Base-by-base conservation (phyloP, 2,797 vertebrate genomes). In the Artibeus lituratus region DNA sequence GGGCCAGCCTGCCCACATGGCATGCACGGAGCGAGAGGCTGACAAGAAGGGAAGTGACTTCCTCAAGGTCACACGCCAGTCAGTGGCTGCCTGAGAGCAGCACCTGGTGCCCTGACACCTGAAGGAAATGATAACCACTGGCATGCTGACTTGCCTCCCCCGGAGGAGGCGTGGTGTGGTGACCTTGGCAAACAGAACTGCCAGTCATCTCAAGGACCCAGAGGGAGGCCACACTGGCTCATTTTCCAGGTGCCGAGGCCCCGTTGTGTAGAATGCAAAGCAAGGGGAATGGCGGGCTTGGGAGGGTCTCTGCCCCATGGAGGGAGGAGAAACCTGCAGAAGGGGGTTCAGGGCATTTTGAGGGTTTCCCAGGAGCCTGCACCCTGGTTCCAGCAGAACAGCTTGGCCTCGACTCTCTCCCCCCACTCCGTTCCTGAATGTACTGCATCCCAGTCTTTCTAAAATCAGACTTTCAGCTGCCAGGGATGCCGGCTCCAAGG, bases 401-500 rank as follows among this genome's bases (percentile, higher is more conserved):
- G 35, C 44, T 84, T 53, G 74, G 59, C 65, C 24, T 32, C 7
- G 10, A 0, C 72, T 14, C 70, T 18, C 57, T 72, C 53, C 49
- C 19, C 7, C 24, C 39, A n/a, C n/a, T 67, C 24, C 42, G 4
- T 8, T 76, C 72, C 22, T 5, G 16, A 11, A 67, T 42, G 70
- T 0, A 0, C 29, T 0, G 3, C 44, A 35, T 21, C 39, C 22
- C 3, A 3, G 74, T 47, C 29, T 92, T 91, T 94, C 82, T 70
- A 78, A 85, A 59, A 47, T 19, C 51, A 78, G 83, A 74, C 42
- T 96, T 70, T 93, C 29, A 21, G 76, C 94, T 90, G 69, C 69
- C 55, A 32, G 92, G 55, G 57, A 76, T 35, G 24, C 21, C 4
- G 47, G 44, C 90, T 96, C 95, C 82, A 81, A 90, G 95, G 93